Base-by-base conservation (phyloP, 2,113 vertebrate species). In the Hemiprocne comata region DNA sequence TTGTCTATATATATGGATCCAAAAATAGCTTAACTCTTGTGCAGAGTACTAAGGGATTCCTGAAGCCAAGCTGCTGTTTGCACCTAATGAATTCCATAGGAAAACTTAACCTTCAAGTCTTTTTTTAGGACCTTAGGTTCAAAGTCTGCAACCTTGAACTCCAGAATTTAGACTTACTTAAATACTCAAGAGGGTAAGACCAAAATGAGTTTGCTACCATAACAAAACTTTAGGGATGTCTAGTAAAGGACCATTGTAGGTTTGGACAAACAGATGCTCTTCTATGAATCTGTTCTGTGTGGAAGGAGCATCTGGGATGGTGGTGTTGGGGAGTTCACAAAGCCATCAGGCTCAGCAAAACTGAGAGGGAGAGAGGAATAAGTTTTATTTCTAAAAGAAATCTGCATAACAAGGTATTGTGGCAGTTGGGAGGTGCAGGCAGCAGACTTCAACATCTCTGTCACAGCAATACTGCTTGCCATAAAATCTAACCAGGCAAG, bases 401-500 rank as follows among this genome's bases (percentile, higher is more conserved):
- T 86, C 80, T 75, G 34, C 12, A 1, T 90, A 76, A 7, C 50
- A 25, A 50, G 50, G 50, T 50, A 50, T 23, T 20, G 21, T 69
- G 54, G 60, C 42, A 86, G 3, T 0, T 81, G 50, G 44, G 90
- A 95, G 69, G 66, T 85, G 40, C 84, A 61, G 40, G 57, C 75
- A 90, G 61, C 40, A 46, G 25, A 48, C 53, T 86, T 71, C 79
- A 86, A 31, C 23, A 31, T 95, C 53, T 76, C 79, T 78, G 60
- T 88, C 64, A 36, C 11, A 81, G 51, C 76, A 65, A 2, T 74
- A 61, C 61, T 84, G 42, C 57, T 77, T 71, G 80, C 61, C 69
- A 58, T 79, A 79, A 93, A 95, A 94, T 89, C 50, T 72, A 75
- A 89, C 61, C 62, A 93, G 72, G 65, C 65, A 85, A 72, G 53